Conservation (phyloP, 2,888 invertebrate genomes). For the Therioaphis trifolii region DNA sequence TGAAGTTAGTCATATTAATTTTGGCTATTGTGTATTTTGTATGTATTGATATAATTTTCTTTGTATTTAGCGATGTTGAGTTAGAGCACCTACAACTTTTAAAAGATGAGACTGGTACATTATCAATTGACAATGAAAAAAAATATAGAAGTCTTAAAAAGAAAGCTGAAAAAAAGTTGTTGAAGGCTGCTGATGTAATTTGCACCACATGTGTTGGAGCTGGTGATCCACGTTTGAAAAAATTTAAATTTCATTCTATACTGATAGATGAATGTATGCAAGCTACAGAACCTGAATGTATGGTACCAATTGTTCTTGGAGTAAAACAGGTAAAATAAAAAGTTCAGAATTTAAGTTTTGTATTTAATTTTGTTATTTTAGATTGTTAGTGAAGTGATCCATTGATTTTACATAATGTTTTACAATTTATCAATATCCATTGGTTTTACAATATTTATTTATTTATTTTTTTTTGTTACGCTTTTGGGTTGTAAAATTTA, state of each 20-base stretch:
- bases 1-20: conserved; percentile 73
- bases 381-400: no score
- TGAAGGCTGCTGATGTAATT: conserved; percentile 97
- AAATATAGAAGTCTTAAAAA: conserved; percentile 91
- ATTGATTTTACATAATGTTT: no score
- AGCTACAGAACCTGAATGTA: conserved; percentile 96
- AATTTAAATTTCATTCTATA: conserved; percentile 95
- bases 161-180: conserved; percentile 87
- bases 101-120: conserved; percentile 97
- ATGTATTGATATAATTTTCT: neutral
- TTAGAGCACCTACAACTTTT: conserved; percentile 94
- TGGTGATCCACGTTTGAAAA: conserved; percentile 92
- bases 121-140: conserved; percentile 95
- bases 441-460: no score
- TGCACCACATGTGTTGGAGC: conserved; percentile 99
- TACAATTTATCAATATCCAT: no score
- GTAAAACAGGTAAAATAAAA: conserved; percentile 81
- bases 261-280: conserved; percentile 98
- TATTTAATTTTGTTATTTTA: no score
- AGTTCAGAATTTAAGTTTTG: neutral
- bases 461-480: no score
- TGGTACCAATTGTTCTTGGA: conserved; percentile 98
- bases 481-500: no score
- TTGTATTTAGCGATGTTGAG: conserved; percentile 77
- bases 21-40: neutral